Evolutionary conservation across 1,140 invertebrate species (phyloP), one percentile per base, ranked within the genome.

Genomic region (Wiebesia pumilae): DNA sequence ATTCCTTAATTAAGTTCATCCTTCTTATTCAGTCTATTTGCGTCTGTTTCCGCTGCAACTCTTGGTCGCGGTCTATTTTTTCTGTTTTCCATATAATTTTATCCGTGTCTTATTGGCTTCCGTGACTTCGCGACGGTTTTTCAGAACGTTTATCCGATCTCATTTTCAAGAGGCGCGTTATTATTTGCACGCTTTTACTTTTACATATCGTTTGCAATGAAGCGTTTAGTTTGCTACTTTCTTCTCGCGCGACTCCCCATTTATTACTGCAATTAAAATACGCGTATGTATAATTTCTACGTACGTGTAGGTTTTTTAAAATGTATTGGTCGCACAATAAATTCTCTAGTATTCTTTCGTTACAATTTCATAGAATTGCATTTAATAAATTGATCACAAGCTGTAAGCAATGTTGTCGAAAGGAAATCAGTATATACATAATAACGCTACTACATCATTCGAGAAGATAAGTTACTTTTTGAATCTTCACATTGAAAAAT

Each of bases 21-120:
- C 81, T 67, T 82, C 81, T 87, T 87, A 79, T 87, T 83, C 85
- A 82, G 58, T 83, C 85, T 83, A 87, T 87, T 83, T 87, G 27
- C 16, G 81, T 87, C 81, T 87, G 73, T 87, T 86, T 87, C 75
- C 81, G 85, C 62, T 43, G 58, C 40, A 38, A 75, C 83, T 43
- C 75, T 38, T 35, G 58, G 16, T 47, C 38, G 12, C 19, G 12
- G 58, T 54, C 54, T 80, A 67, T 85, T 80, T 86, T 83, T 86
- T 69, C 69, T 77, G 10, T 81, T 81, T 82, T 86, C 54, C 19
- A 78, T 78, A 78, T 86, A 86, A 86, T 86, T 82, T 82, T 86
- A 86, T 86, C 47, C 80, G 33, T 35, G 16, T 82, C 69, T 86
- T 82, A 82, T 75, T 67, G 82, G 69, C 51, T 82, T 77, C 69